Conservation (phyloP, 2,888 invertebrate genomes). For the Terebella lapidaria region DNA sequence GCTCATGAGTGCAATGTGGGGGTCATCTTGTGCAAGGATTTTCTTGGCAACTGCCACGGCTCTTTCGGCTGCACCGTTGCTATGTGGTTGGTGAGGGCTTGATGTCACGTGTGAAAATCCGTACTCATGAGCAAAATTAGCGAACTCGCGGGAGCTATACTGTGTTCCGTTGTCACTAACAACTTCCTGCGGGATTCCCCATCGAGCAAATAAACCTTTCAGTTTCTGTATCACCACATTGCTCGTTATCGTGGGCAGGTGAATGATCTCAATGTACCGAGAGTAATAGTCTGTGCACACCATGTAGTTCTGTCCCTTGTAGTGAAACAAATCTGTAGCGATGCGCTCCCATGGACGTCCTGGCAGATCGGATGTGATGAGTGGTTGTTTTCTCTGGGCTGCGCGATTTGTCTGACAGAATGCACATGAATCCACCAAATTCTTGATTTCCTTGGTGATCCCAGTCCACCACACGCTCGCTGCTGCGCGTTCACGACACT, state of each 20-base stretch:
- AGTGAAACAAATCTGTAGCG: background rate
- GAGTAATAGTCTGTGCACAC: background rate
- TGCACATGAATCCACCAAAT: background rate
- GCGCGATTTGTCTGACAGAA: background rate
- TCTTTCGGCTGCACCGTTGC: constrained; percentile 1
- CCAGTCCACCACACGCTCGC: background rate
- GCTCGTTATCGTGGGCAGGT: no score
- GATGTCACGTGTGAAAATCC: background rate
- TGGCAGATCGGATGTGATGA: background rate
- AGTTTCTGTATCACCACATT: no score
- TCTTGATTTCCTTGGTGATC: background rate
- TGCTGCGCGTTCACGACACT: background rate
- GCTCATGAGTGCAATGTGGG: background rate
- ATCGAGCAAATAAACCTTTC: no score
- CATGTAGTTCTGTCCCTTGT: background rate
- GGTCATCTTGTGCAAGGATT: background rate
- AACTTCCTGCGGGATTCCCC: no score
- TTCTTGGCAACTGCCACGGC: background rate
- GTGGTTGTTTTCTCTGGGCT: background rate
- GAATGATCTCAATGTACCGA: background rate
- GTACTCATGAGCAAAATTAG: background rate
- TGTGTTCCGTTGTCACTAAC: background rate
- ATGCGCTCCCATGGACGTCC: background rate
- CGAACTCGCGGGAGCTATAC: background rate
- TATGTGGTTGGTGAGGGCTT: background rate